Evolutionary conservation across 2,797 vertebrate genomes (phyloP), one percentile per base, ranked within the genome.

Genomic region (Enteromius paludinosus): DNA sequence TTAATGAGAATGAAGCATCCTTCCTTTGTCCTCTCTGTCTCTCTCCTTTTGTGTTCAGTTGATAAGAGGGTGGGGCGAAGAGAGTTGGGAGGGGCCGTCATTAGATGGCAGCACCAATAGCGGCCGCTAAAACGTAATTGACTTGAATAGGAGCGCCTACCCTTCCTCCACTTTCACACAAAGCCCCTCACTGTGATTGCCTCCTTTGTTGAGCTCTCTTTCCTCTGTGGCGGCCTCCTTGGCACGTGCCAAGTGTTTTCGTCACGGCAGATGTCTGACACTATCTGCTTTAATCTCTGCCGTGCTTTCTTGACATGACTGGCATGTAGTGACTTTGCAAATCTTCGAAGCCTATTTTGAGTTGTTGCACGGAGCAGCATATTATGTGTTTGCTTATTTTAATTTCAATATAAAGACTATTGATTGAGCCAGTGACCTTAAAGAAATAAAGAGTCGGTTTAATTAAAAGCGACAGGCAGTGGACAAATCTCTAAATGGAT

Each of bases 141-240:
- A 45, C 81, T 66, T 83, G 74, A 79, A 84, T 30, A 12, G 68
- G 66, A 65, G 62, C 23, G 41, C 79, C 70, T 73, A 66, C 81
- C 83, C 72, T 84, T 84, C 84, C 85, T 49, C 70, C 81, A 77
- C 64, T 64, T 78, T 78, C 68, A 83, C 76, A 87, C 83, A 84
- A 85, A 86, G 80, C 33, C 82, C 78, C 78, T 69, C n/a, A 41
- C 59, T 73, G 79, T 25, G 65, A 64, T 62, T 76, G 65, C 80
- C 6, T 49, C 47, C 78, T 73, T 87, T 87, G 84, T 89, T 79
- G 25, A 83, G 62, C 83, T 72, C 47, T 73, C 62, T 78, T 62
- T 75, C 52, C 25, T 64, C 28, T 23, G 8, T 41, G 71, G 54
- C 71, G 3, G 25, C 45, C 70, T 84, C 70, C 71, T 20, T 9